These are phyloP conservation scores for Borostomias antarcticus DNA, from an alignment of 2,797 vertebrate species.

Conservation along the genomic window DNA sequence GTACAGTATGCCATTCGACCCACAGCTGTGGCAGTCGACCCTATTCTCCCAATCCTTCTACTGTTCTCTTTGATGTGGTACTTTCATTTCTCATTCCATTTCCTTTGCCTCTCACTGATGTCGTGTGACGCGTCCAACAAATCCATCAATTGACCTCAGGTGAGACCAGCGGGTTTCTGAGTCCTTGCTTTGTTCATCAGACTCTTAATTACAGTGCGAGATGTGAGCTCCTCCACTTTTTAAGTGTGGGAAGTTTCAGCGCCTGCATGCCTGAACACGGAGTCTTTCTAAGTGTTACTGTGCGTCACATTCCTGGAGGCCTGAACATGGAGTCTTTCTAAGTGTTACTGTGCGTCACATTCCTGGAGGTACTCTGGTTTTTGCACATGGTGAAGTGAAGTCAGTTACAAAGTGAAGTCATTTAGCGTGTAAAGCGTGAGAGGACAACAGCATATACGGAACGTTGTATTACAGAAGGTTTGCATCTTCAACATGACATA, in stretches of 20 bases:
- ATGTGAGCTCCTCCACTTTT: background rate
- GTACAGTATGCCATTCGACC: background rate
- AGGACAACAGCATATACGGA: no score
- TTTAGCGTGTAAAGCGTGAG: no score
- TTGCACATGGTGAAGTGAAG: background rate
- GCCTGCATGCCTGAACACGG: no score
- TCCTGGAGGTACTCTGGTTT: background rate
- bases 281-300: background rate
- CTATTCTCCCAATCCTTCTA: background rate
- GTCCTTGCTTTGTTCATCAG: background rate
- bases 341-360: background rate
- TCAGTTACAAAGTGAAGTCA: no score
- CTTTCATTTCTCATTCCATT: background rate
- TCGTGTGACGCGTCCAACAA: no score
- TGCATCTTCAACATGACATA: background rate
- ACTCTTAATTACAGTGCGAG: background rate
- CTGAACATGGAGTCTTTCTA: no score
- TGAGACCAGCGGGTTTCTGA: conserved; percentile 7
- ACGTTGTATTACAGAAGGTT: background rate
- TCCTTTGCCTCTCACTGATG: background rate
- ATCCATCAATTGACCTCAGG: background rate
- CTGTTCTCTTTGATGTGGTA: background rate
- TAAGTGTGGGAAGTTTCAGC: no score
- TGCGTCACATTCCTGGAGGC: background rate
- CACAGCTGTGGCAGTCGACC: background rate